Percentiles rank a stretch among this genome's conserved stretches.
phyloP scores from a whole-genome alignment of 2,797 vertebrate species.

The Holocentrus rufus region DNA sequence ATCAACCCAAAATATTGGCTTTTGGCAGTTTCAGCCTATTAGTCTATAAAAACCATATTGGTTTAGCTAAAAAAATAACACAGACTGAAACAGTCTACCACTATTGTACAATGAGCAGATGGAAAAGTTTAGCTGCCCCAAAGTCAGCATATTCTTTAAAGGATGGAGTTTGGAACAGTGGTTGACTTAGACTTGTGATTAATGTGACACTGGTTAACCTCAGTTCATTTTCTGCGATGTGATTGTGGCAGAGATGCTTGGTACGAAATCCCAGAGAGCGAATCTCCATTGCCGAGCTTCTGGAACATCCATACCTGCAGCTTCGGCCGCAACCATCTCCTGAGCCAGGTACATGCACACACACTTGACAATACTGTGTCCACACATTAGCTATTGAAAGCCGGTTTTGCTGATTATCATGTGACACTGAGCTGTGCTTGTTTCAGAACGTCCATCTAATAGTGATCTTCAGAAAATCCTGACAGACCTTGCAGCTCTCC shows the following conservation, averaged over 20 bases:
- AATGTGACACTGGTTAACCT: neutral
- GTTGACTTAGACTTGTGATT: too few relatives aligned
- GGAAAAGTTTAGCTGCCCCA: too few relatives aligned
- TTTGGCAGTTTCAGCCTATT: too few relatives aligned
- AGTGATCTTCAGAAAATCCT: constrained; percentile 90
- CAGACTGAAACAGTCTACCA: too few relatives aligned
- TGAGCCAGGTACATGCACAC: constrained; percentile 84
- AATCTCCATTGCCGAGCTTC: constrained; percentile 90
- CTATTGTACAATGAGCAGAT: too few relatives aligned
- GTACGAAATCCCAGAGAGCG: constrained; percentile 91
- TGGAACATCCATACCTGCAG: constrained; percentile 91
- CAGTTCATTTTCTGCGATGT: neutral
- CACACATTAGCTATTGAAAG: neutral
- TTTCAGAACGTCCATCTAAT: constrained; percentile 56
- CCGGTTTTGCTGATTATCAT: neutral
- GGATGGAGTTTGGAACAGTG: too few relatives aligned
- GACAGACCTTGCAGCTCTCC: constrained; percentile 90
- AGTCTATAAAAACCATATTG: too few relatives aligned
- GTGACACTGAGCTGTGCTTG: neutral
- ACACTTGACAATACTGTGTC: neutral
- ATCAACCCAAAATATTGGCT: too few relatives aligned
- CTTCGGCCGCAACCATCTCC: constrained; percentile 81
- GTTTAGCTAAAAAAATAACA: too few relatives aligned
- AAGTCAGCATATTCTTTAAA: too few relatives aligned
- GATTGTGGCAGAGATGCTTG: constrained; percentile 85